These are phyloP conservation scores for Podotricha telesiphe DNA, from an alignment of 2,888 invertebrate genomes.

Conservation along the genomic window DNA sequence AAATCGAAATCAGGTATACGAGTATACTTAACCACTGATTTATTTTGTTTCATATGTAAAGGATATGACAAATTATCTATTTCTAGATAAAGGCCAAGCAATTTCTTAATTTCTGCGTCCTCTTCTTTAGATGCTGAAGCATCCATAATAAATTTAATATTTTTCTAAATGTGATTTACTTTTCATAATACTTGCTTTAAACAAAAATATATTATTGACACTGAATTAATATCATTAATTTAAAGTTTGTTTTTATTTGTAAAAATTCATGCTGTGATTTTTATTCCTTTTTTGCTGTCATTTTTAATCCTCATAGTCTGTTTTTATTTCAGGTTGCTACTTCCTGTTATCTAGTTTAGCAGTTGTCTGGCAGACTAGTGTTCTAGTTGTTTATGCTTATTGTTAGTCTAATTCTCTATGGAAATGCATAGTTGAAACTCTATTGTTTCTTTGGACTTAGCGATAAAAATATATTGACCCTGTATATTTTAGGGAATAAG, in stretches of 20 bases:
- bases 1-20: slow-evolving; percentile 69
- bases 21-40: slow-evolving; percentile 69
- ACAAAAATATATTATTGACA: slow-evolving; percentile 5
- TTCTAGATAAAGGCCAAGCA: slow-evolving; percentile 59
- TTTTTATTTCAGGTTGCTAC: slow-evolving; percentile 12
- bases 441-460: not conserved
- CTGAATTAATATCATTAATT: slow-evolving; percentile 16
- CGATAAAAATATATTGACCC: not conserved
- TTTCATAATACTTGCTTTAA: slow-evolving; percentile 28
- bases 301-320: slow-evolving; percentile 16
- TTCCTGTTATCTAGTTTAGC: slow-evolving; percentile 16
- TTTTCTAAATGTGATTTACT: slow-evolving; percentile 18
- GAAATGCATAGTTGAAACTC: not conserved
- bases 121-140: slow-evolving; percentile 64
- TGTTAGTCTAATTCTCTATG: not conserved
- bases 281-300: slow-evolving; percentile 20
- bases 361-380: slow-evolving; percentile 10
- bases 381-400: slow-evolving; percentile 7
- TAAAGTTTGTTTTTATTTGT: slow-evolving; percentile 16
- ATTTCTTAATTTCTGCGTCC: slow-evolving; percentile 56
- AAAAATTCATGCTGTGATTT: slow-evolving; percentile 24
- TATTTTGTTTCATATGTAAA: slow-evolving; percentile 56
- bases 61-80: slow-evolving; percentile 56
- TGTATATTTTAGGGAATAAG: no score
- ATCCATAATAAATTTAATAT: slow-evolving; percentile 63